These are phyloP conservation scores for Cyprinodon brontotheroides DNA, from an alignment of 2,113 vertebrate genomes.

Conservation along the genomic window DNA sequence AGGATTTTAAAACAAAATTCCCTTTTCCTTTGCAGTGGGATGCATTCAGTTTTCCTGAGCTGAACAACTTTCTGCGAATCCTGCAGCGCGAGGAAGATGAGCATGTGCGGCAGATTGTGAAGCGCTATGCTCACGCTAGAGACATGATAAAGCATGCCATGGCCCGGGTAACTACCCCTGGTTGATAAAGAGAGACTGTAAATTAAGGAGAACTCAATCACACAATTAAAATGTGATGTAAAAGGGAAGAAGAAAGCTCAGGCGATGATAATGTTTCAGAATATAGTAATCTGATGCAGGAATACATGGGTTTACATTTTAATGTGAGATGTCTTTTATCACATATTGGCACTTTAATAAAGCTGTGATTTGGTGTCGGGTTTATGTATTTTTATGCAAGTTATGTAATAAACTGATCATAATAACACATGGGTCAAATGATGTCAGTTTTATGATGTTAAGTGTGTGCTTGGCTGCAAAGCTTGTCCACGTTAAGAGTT, in stretches of 20 bases:
- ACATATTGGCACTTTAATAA: slow-evolving; percentile 50
- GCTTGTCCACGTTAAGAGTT: no score
- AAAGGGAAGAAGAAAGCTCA: slow-evolving; percentile 41
- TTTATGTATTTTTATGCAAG: slow-evolving; percentile 33
- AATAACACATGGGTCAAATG: background rate
- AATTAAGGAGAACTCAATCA: background rate
- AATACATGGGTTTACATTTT: slow-evolving; percentile 15
- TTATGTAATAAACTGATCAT: slow-evolving; percentile 50
- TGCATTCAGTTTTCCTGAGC: slow-evolving; percentile 92
- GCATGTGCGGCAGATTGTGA: slow-evolving; percentile 87
- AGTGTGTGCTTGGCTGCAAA: background rate
- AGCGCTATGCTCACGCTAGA: slow-evolving; percentile 86
- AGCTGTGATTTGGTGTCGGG: slow-evolving; percentile 18
- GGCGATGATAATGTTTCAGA: slow-evolving; percentile 2
- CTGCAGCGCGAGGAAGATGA: slow-evolving; percentile 95
- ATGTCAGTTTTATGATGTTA: background rate
- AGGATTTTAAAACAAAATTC: background rate
- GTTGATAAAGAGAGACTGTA: slow-evolving; percentile 73
- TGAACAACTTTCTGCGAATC: slow-evolving; percentile 94
- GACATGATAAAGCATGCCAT: slow-evolving; percentile 88
- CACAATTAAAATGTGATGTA: background rate
- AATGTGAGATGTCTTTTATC: slow-evolving; percentile 25
- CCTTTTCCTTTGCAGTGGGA: slow-evolving; percentile 86
- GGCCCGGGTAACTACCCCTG: slow-evolving; percentile 77
- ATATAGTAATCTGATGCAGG: slow-evolving; percentile 13